A percentile compares a stretch with the other conserved stretches of the same genome.
phyloP scores from a whole-genome alignment of 2,113 vertebrate species.

The Nesogale talazaci region DNA sequence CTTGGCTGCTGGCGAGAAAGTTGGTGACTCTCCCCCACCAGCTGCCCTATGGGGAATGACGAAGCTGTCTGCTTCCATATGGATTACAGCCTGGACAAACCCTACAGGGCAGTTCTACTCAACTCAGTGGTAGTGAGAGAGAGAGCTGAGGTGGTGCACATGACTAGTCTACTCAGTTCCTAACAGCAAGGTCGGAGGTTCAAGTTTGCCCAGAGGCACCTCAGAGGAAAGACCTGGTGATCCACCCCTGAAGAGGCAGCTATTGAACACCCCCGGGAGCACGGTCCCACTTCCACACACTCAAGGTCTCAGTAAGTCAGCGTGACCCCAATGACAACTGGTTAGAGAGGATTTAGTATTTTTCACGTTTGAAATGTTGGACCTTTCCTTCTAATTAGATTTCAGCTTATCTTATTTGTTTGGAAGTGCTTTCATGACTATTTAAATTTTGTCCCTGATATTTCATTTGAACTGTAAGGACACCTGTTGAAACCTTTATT shows the following conservation, averaged over 20 bases:
- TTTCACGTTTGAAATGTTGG: background rate
- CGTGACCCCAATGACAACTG: background rate
- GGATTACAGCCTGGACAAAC: too few species aligned
- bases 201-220: background rate
- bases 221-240: background rate
- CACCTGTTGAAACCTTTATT: background rate
- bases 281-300: background rate
- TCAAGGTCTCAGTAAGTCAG: background rate
- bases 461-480: conserved; percentile 15
- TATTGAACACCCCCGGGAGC: background rate
- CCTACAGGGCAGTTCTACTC: too few species aligned
- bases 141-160: background rate
- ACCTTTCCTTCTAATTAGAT: conserved; percentile 10
- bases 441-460: background rate
- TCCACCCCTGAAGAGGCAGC: background rate
- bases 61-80: too few species aligned
- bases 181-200: background rate
- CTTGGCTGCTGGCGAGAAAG: too few species aligned
- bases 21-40: too few species aligned
- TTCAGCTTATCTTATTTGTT: background rate
- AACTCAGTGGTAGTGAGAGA: too few species aligned
- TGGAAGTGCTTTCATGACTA: background rate
- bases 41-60: too few species aligned
- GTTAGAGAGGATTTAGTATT: background rate
- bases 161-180: background rate